Evolutionary conservation across 2,113 vertebrate species (phyloP).

Genomic region (Pandion haliaetus): DNA sequence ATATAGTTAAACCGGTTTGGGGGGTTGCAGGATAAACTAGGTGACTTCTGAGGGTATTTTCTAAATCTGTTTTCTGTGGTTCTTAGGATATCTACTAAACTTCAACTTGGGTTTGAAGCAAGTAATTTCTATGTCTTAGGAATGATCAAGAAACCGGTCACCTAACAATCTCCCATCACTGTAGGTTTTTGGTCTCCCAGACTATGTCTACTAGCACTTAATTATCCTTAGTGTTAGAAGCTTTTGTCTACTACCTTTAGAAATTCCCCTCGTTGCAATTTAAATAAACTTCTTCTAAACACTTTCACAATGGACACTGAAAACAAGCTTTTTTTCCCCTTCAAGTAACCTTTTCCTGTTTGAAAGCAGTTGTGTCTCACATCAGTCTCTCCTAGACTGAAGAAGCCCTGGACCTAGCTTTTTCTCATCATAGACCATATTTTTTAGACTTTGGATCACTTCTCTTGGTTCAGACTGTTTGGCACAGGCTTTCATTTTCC

Average conservation of each 20-base stretch:
- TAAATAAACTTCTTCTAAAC: neutral
- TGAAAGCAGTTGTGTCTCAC: neutral
- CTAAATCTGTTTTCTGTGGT: neutral
- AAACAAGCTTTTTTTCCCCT: neutral
- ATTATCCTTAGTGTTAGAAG: neutral
- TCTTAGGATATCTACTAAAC: neutral
- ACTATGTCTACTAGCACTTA: neutral
- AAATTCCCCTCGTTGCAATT: neutral
- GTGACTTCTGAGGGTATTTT: neutral
- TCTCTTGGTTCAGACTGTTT: neutral
- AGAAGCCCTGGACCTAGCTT: neutral
- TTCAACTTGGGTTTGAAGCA: neutral
- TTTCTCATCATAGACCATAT: neutral
- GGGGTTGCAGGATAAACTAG: neutral
- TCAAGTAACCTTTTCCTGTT: neutral
- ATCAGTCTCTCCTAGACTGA: neutral
- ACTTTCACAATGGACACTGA: neutral
- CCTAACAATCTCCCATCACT: neutral
- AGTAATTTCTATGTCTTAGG: neutral
- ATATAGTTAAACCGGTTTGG: neutral
- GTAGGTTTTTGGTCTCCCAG: neutral
- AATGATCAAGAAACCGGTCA: neutral
- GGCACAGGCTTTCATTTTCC: neutral
- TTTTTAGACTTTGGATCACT: neutral
- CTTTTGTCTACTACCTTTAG: neutral